Conservation (phyloP, 2,797 vertebrate genomes). For the Phataginus tricuspis region DNA sequence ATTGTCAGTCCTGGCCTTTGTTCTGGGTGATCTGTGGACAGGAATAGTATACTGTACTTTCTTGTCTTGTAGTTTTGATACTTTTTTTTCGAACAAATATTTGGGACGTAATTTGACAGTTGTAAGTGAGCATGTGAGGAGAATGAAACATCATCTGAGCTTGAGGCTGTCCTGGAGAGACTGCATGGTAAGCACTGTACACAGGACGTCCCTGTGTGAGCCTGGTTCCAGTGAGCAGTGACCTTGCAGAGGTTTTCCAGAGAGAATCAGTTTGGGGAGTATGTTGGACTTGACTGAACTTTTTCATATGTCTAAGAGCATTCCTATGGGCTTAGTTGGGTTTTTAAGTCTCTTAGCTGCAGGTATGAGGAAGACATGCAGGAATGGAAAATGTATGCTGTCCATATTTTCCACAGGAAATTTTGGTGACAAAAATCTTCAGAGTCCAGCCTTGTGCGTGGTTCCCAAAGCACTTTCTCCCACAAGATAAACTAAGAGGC, state of each 20-base stretch:
- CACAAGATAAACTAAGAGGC: neutral
- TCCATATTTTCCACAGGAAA: neutral
- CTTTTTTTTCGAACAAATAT: neutral
- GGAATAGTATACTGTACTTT: neutral
- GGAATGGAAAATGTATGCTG: neutral
- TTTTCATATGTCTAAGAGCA: neutral
- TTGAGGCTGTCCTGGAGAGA: neutral
- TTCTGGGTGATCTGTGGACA: neutral
- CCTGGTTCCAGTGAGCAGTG: neutral
- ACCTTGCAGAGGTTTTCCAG: conserved; percentile 25
- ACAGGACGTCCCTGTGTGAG: neutral
- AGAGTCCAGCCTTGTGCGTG: neutral
- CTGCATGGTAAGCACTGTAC: too few relatives aligned
- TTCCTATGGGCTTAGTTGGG: neutral
- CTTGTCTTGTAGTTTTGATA: neutral
- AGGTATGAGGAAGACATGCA: neutral
- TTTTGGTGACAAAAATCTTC: neutral
- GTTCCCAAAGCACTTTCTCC: neutral
- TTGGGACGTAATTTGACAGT: neutral
- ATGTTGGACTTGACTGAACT: neutral
- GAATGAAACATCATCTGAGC: neutral
- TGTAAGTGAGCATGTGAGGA: neutral
- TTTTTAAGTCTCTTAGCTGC: neutral
- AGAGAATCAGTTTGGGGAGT: neutral
- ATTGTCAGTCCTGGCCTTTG: conserved; percentile 26